Base-by-base conservation (phyloP, 2,113 vertebrate species). In the Anser cygnoides region DNA sequence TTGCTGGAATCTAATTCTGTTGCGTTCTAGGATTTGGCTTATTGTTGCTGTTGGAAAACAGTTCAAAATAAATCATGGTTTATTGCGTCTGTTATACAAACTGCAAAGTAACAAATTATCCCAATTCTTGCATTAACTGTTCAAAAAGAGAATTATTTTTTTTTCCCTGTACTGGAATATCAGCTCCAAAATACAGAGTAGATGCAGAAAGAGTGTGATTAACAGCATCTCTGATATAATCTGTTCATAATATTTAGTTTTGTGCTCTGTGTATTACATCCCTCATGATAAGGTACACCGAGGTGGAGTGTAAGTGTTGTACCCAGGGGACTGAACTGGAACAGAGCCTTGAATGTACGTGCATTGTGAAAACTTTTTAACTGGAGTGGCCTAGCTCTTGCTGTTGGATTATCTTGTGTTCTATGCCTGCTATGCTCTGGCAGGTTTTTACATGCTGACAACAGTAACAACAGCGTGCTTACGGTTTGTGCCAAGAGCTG, bases 41-140 rank as follows among this genome's bases (percentile, higher is more conserved):
- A 8, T 84, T 92, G 89, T 76, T 89, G 84, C 84, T 86, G 67
- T 57, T 92, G 80, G 76, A 66, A 91, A 91, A 21, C 37, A 66
- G 84, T 73, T 67, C 26, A 7, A 28, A 86, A 44, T 89, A 78
- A 94, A 93, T 89, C 81, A 39, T 28, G 41, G 87, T 43, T 95
- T 93, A 72, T 55, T 87, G 63, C 77, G 94, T 44, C 90, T 83
- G 79, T 58, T 67, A 10, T 10, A 28, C 16, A 66, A 84, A 65
- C 49, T 57, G n/a, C 68, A 71, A 55, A 92, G 87, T 18, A 87
- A 90, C 65, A 92, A 75, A 87, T 84, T 37, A 54, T 52, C 58
- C 61, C 54, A 28, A 0, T 54, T 62, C 79, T 93, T 39, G 68
- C 15, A 15, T 0, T 63, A 65, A 28, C 79, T 95, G 44, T 33